These are phyloP conservation scores for Cnemophilus loriae DNA, from an alignment of 2,113 vertebrate genomes.

Conservation along the genomic window DNA sequence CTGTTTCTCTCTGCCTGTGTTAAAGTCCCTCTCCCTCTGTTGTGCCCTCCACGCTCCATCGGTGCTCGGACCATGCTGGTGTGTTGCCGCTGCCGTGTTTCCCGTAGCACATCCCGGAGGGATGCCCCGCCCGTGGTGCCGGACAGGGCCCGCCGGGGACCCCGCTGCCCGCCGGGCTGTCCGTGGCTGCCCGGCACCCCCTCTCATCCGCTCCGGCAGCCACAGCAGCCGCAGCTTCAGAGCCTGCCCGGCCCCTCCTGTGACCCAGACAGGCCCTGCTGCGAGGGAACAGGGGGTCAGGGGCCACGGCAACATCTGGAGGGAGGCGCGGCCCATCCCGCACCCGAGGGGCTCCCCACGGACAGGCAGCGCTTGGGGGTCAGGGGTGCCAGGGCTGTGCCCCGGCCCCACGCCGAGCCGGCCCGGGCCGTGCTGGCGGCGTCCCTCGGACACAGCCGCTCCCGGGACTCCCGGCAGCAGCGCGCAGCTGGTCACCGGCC, in stretches of 20 bases:
- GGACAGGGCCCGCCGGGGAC: not conserved
- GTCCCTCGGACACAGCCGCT: not conserved
- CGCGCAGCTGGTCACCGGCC: not conserved
- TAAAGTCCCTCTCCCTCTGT: not conserved
- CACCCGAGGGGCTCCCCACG: not conserved
- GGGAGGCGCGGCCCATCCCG: not conserved
- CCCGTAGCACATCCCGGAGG: not conserved
- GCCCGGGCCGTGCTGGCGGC: not conserved
- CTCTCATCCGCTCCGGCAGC: accelerated
- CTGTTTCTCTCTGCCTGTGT: not conserved
- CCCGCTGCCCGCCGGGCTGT: not conserved
- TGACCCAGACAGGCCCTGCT: constrained; percentile 41
- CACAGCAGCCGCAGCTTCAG: accelerated
- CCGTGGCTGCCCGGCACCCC: not conserved
- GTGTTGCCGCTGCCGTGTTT: not conserved
- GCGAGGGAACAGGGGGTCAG: constrained; percentile 15
- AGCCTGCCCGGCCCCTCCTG: not conserved
- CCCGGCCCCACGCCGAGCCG: not conserved
- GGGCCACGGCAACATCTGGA: constrained; percentile 27
- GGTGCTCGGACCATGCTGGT: not conserved
- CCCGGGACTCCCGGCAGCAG: not conserved
- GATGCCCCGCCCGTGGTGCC: not conserved
- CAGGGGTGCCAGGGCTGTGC: not conserved
- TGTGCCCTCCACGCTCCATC: not conserved
- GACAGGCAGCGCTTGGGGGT: not conserved